Percentiles rank a stretch among this genome's conserved stretches.
Conservation (phyloP, 2,113 vertebrate species). For the Panthera leo region DNA sequence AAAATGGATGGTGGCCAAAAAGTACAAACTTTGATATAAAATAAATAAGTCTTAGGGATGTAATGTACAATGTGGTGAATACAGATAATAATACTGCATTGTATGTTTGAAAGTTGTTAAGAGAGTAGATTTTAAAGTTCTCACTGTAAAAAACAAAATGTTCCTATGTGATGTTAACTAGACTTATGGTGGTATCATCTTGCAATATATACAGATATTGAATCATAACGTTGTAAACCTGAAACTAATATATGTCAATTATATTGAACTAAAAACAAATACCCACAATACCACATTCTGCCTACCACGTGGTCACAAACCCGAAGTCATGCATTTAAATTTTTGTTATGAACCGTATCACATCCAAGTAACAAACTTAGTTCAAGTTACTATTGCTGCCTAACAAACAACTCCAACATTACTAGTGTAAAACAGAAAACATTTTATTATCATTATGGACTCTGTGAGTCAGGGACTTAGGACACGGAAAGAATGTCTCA, state of each 20-base stretch:
- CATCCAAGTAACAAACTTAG: background rate
- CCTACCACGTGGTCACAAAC: background rate
- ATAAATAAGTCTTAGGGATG: background rate
- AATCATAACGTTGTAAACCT: background rate
- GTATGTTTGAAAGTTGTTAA: background rate
- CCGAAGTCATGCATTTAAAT: background rate
- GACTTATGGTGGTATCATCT: background rate
- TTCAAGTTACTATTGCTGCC: background rate
- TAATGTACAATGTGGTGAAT: background rate
- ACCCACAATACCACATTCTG: background rate
- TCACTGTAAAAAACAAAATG: background rate
- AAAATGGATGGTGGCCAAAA: background rate
- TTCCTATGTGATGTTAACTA: background rate
- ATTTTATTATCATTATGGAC: background rate
- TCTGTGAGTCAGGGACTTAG: background rate
- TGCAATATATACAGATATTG: background rate
- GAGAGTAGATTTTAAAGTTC: background rate
- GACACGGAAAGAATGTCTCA: background rate
- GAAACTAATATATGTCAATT: background rate
- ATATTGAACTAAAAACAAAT: background rate
- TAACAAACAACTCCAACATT: background rate
- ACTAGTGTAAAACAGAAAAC: background rate
- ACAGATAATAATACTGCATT: background rate
- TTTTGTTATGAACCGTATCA: background rate
- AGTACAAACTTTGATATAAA: background rate